These are phyloP conservation scores for Rhinoraja longicauda DNA, from an alignment of 2,797 vertebrate genomes.

Conservation along the genomic window DNA sequence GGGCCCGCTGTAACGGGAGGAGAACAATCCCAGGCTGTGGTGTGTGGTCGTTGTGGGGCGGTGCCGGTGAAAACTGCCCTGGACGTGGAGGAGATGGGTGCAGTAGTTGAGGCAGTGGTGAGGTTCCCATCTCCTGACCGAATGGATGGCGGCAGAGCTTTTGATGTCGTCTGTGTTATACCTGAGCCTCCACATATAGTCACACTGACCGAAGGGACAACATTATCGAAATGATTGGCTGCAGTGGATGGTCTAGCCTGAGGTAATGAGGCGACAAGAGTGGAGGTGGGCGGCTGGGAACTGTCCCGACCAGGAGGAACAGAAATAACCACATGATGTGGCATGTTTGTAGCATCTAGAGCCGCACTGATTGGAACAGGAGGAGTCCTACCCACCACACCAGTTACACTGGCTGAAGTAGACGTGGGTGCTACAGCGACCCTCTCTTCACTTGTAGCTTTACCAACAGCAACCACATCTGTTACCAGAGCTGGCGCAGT, in stretches of 20 bases:
- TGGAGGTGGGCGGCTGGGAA: constrained; percentile 49
- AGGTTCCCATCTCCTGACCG: constrained; percentile 41
- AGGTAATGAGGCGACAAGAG: constrained; percentile 46
- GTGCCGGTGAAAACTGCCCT: constrained; percentile 61
- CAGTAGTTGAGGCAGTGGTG: constrained; percentile 43
- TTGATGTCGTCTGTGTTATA: constrained; percentile 46
- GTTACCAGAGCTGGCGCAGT: constrained; percentile 47
- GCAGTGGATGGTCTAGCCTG: constrained; percentile 40
- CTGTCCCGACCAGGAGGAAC: constrained; percentile 55
- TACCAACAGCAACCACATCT: constrained; percentile 52
- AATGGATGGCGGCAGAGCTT: constrained; percentile 44
- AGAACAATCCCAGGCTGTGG: constrained; percentile 55
- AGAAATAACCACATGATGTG: constrained; percentile 60
- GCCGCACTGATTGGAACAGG: not conserved
- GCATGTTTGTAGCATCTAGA: constrained; percentile 47
- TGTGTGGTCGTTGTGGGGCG: constrained; percentile 48
- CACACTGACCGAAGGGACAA: constrained; percentile 39
- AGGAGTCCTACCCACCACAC: constrained; percentile 49
- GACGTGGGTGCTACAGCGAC: constrained; percentile 53
- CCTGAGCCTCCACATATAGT: constrained; percentile 51
- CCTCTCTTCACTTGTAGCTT: constrained; percentile 45
- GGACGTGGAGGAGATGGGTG: constrained; percentile 53
- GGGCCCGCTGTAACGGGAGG: constrained; percentile 58
- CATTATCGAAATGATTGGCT: not conserved
- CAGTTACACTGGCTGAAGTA: constrained; percentile 57